phyloP scores from a whole-genome alignment of 2,888 invertebrate species.

The Margaritifera margaritifera region DNA sequence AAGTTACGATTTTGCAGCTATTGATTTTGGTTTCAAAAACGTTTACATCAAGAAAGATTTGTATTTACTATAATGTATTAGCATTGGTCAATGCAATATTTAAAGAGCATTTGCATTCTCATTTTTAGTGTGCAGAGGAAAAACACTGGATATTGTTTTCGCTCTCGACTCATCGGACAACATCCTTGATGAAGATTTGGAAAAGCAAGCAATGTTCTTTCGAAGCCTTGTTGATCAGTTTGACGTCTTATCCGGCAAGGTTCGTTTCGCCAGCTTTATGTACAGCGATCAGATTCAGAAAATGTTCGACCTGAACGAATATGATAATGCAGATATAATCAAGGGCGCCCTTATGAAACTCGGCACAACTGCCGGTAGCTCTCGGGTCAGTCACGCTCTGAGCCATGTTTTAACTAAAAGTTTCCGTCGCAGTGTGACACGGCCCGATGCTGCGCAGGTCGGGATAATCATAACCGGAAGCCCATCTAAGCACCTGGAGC shows the following conservation, averaged over 20 bases:
- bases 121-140: constrained; percentile 49
- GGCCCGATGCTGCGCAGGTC: constrained; percentile 53
- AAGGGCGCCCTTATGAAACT: constrained; percentile 43
- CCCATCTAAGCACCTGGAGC: constrained; percentile 41
- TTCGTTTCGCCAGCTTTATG: constrained; percentile 57
- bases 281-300: constrained; percentile 55
- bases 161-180: constrained; percentile 60
- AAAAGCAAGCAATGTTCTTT: constrained; percentile 60
- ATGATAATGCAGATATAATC: constrained; percentile 40
- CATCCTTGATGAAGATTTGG: constrained; percentile 52
- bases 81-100: not conserved
- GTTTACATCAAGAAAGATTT: too few relatives aligned
- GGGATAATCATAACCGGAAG: constrained; percentile 58
- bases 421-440: constrained; percentile 46
- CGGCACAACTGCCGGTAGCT: constrained; percentile 45
- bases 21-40: too few relatives aligned
- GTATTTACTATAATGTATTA: not conserved
- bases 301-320: constrained; percentile 48
- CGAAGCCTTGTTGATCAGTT: constrained; percentile 51
- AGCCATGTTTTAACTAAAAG: constrained; percentile 52
- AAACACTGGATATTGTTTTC: constrained; percentile 53
- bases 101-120: not conserved
- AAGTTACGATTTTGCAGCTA: too few relatives aligned
- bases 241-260: constrained; percentile 46
- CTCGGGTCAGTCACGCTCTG: constrained; percentile 43